phyloP scores from a whole-genome alignment of 2,113 vertebrate genomes.

The Octodon degus region DNA sequence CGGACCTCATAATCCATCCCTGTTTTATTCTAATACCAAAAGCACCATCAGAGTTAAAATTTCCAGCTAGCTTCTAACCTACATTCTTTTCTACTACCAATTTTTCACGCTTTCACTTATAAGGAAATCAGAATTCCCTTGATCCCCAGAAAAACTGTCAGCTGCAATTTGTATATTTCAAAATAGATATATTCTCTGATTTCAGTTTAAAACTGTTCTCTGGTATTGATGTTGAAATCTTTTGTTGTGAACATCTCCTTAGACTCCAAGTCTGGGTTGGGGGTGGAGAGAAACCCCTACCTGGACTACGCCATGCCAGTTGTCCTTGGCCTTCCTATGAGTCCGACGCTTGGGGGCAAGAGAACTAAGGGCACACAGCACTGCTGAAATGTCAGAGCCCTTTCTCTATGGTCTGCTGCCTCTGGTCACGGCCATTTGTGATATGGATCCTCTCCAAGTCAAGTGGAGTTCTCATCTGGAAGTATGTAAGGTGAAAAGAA shows the following conservation, averaged over 20 bases:
- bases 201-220: neutral
- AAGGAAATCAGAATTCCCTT: neutral
- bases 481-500: neutral
- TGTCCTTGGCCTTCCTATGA: neutral
- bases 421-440: neutral
- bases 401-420: neutral
- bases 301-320: fast-evolving
- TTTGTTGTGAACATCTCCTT: neutral
- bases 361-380: neutral
- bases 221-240: neutral
- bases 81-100: neutral
- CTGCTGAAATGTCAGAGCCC: neutral
- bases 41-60: neutral
- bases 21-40: neutral
- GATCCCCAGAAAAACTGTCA: neutral
- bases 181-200: neutral
- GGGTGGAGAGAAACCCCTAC: neutral
- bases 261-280: neutral
- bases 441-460: neutral
- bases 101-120: neutral
- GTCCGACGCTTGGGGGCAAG: neutral
- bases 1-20: neutral
- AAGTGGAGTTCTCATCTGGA: neutral
- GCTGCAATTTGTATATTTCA: conserved; percentile 5
- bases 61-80: neutral